Base-by-base conservation (phyloP, 2,888 invertebrate species). In the Thecocarcelia acutangulata region DNA sequence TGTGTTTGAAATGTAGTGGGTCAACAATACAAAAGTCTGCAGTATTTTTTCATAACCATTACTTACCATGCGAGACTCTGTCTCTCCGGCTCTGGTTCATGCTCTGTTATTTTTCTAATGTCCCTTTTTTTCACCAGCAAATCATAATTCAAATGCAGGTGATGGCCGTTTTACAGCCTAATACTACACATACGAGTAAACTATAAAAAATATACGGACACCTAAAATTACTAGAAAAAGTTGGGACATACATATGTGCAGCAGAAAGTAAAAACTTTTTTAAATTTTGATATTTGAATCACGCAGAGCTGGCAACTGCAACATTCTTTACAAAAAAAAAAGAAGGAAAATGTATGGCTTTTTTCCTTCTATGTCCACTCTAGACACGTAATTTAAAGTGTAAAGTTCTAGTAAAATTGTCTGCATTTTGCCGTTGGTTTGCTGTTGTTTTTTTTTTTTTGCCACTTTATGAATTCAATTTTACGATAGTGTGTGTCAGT, bases 81-180 rank as follows among this genome's bases (percentile, higher is more conserved):
- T 6, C 13, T 42, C 17, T 11, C 17, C 17, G 8, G 17, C 17
- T 37, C 21, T 37, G n/a, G 28, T 19, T 28, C 19, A n/a, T n/a
- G 3, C 44, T 21, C 37, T 33, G 21, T 0, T 15, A 12, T 37
- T 58, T 40, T 66, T 13, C n/a, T 2, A 24, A 37, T 21, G 17
- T 37, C n/a, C 54, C 28, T 37, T 15, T 11, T 46, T 54, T 76
- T 63, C 50, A 56, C 48, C 40, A 44, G 40, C 4, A 69, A 70
- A 59, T 70, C 78, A 78, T 82, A 78, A 82, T 56, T 78, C 78
- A 82, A 69, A 69, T 61, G 78, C 74, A 82, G 74, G 54, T 78
- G 64, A 58, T 58, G 70, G 64, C 56, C 70, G 24, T 77, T 44
- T 58, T 44, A 66, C 52, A 63, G 73, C 44, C 56, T 58, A 73